Conservation (phyloP, 2,797 vertebrate species). For the Rhabdomys pumilio region DNA sequence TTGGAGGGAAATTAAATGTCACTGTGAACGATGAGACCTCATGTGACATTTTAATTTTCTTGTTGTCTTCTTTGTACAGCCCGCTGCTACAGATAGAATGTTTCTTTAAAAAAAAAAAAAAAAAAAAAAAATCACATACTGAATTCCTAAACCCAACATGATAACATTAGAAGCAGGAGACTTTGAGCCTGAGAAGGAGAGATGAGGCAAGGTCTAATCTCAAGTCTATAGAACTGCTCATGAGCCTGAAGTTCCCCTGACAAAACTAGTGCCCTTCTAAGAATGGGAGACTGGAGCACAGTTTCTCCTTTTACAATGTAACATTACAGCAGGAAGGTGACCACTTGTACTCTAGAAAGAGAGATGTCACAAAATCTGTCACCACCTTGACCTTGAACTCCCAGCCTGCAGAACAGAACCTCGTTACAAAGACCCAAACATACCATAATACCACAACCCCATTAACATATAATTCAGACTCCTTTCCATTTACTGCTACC, state of each 20-base stretch:
- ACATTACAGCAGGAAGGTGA: not conserved
- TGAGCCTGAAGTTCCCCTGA: not conserved
- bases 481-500: constrained; percentile 91
- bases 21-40: constrained; percentile 94
- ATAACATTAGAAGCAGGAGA: not conserved
- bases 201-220: not conserved
- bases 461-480: constrained; percentile 91
- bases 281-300: not conserved
- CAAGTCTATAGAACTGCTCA: not conserved
- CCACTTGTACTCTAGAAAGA: not conserved
- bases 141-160: not conserved
- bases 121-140: not conserved
- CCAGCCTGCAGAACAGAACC: not conserved
- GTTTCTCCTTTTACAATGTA: too few species aligned
- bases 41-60: constrained; percentile 91
- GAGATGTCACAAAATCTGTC: not conserved
- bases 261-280: too few species aligned
- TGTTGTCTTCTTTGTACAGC: constrained; percentile 80
- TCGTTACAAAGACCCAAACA: not conserved
- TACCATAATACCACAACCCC: constrained; percentile 75
- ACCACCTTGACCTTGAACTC: not conserved
- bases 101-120: not conserved
- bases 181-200: not conserved
- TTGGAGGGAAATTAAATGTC: constrained; percentile 93
- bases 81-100: not conserved